These are phyloP conservation scores for Premnoplex brunnescens DNA, from an alignment of 2,797 vertebrate species.

Conservation along the genomic window DNA sequence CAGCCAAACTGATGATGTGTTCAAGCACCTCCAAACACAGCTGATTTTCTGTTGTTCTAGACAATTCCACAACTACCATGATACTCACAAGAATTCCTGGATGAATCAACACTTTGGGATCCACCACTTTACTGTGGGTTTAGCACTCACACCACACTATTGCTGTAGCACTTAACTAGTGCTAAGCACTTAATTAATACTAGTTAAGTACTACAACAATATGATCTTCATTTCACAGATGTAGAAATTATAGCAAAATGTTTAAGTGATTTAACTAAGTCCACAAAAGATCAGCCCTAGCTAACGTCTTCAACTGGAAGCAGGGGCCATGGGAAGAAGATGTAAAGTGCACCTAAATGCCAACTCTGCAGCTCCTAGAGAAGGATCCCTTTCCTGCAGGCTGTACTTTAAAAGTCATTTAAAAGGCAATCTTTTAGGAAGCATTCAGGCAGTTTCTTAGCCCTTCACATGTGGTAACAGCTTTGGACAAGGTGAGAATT, in stretches of 20 bases:
- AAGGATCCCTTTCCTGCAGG: neutral
- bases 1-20: neutral
- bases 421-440: neutral
- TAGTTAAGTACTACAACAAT: neutral
- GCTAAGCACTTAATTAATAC: neutral
- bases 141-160: neutral
- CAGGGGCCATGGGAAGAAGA: neutral
- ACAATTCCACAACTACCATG: neutral
- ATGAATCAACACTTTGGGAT: neutral
- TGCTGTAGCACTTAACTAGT: neutral
- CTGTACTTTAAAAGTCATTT: neutral
- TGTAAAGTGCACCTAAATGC: neutral
- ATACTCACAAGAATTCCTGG: neutral
- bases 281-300: neutral
- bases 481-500: neutral
- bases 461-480: fast-evolving
- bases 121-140: neutral
- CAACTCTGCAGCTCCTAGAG: neutral
- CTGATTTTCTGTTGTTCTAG: neutral
- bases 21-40: neutral
- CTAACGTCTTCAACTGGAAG: neutral
- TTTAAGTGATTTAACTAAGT: neutral
- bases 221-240: neutral
- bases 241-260: neutral
- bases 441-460: neutral